Percentiles rank a stretch among this genome's conserved stretches.
phyloP scores from a whole-genome alignment of 2,888 invertebrate genomes.

The Lasioglossum figueresi region DNA sequence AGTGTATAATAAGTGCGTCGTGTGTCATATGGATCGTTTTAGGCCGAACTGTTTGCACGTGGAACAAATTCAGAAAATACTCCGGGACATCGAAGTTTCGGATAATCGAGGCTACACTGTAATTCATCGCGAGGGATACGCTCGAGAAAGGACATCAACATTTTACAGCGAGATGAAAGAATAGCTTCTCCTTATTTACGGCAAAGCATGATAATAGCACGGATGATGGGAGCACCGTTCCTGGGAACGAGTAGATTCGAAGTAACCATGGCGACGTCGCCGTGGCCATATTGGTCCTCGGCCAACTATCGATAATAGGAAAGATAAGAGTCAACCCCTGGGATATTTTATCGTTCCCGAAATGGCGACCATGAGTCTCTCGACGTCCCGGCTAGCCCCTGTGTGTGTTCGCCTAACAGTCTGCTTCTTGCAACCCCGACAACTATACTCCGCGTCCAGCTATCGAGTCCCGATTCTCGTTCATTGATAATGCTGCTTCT shows the following conservation, averaged over 20 bases:
- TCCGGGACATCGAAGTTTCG: neutral
- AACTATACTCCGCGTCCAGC: conserved; percentile 11
- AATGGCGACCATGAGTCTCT: conserved; percentile 74
- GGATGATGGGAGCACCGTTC: conserved; percentile 80
- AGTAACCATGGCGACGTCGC: conserved; percentile 74
- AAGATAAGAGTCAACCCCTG: conserved; percentile 78
- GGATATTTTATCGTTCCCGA: conserved; percentile 73
- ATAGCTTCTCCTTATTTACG: conserved; percentile 78
- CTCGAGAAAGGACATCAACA: neutral
- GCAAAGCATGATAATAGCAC: conserved; percentile 80
- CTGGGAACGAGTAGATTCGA: conserved; percentile 66
- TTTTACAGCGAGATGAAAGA: conserved; percentile 60
- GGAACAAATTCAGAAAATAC: neutral
- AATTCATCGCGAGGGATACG: neutral
- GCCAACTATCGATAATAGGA: conserved; percentile 84
- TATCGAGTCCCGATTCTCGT: conserved; percentile 37
- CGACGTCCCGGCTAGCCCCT: neutral
- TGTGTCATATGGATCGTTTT: neutral
- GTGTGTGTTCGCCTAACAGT: neutral
- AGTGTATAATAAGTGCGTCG: no score
- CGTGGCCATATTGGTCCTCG: conserved; percentile 80
- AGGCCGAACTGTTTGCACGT: neutral
- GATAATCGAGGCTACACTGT: neutral
- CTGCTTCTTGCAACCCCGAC: neutral
- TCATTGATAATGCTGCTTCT: conserved; percentile 37